Conservation (phyloP, 2,113 vertebrate species). For the Colaptes auratus region DNA sequence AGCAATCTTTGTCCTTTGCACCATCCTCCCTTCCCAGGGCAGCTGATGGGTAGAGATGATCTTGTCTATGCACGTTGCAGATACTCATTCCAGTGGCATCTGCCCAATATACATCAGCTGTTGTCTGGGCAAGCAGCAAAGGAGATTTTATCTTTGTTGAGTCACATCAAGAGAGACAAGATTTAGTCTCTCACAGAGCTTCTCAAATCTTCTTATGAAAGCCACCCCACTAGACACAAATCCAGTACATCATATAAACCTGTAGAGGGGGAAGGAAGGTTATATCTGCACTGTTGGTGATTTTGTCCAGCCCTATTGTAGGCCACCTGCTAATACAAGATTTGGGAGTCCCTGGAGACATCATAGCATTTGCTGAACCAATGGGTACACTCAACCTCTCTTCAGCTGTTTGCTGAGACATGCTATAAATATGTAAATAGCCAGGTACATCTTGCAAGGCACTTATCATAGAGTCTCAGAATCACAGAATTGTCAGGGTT, state of each 20-base stretch:
- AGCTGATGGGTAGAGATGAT: too few species aligned
- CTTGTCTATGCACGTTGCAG: too few species aligned
- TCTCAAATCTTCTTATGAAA: background rate
- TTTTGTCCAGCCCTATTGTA: rapidly evolving
- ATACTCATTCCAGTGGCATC: too few species aligned
- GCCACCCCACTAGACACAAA: background rate
- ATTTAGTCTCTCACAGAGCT: background rate
- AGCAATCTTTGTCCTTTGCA: too few species aligned
- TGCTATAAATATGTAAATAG: background rate
- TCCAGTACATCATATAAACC: background rate
- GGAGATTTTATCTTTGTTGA: too few species aligned
- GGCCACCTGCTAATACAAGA: rapidly evolving
- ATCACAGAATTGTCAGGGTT: too few species aligned
- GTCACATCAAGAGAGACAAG: too few species aligned
- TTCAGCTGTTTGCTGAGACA: background rate
- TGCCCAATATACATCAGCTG: too few species aligned
- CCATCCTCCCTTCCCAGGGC: too few species aligned
- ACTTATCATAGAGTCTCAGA: too few species aligned
- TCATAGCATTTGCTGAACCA: rapidly evolving
- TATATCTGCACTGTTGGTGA: rapidly evolving
- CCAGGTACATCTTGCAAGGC: rapidly evolving
- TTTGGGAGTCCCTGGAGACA: background rate
- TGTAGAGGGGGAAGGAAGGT: background rate
- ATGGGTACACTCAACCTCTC: background rate
- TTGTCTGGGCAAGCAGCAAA: too few species aligned